These are phyloP conservation scores for Actenoides lindsayi DNA, from an alignment of 2,113 vertebrate species.

Conservation along the genomic window DNA sequence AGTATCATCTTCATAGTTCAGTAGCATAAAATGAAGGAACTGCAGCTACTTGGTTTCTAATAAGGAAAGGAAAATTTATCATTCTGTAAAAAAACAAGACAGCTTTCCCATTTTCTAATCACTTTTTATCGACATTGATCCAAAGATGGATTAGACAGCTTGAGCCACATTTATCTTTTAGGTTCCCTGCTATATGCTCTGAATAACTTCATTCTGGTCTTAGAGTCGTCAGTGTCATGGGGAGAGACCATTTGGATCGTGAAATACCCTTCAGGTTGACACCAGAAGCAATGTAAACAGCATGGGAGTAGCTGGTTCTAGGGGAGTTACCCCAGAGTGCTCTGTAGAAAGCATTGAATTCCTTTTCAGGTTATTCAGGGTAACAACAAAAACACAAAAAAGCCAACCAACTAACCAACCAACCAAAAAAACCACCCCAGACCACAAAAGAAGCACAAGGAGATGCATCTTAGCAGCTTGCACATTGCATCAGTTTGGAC, in stretches of 20 bases:
- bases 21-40: background rate
- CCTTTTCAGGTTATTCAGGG: background rate
- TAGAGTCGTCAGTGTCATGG: background rate
- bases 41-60: background rate
- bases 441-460: background rate
- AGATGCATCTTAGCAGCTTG: background rate
- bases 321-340: background rate
- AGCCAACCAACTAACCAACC: no score
- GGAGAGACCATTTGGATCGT: conserved; percentile 20
- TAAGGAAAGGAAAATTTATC: background rate
- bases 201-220: conserved; percentile 30
- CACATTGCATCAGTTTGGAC: fast-evolving
- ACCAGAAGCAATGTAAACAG: background rate
- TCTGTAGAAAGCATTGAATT: background rate
- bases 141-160: background rate
- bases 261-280: background rate
- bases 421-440: background rate
- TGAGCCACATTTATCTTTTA: conserved; percentile 21
- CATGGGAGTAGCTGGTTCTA: background rate
- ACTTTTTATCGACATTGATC: conserved; percentile 8
- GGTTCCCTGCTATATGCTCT: background rate
- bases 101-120: conserved; percentile 38
- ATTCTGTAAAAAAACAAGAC: background rate
- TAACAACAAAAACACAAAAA: background rate
- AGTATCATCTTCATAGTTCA: background rate